Percentiles rank a stretch among this genome's conserved stretches.
These are phyloP conservation scores for Ammodytes marinus DNA, from an alignment of 2,113 vertebrate genomes.

Conservation along the genomic window DNA sequence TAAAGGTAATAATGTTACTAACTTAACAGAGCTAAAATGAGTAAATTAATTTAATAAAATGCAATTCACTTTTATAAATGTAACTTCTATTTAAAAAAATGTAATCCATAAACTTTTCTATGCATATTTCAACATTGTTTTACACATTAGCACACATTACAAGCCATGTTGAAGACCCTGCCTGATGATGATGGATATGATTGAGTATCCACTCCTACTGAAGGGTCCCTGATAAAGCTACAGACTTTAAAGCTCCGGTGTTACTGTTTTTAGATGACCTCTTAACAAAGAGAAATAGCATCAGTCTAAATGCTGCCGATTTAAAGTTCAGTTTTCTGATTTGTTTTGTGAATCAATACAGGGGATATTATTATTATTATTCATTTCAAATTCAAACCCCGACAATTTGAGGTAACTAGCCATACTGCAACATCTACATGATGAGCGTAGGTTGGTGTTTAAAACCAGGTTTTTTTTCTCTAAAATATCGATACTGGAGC, in stretches of 20 bases:
- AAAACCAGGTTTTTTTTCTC: no score
- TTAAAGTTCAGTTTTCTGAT: no score
- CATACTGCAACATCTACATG: no score
- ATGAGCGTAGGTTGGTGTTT: no score
- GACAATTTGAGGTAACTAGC: no score
- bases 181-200: no score
- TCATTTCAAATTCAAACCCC: no score
- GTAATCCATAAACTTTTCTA: neutral
- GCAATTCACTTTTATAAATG: neutral
- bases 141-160: neutral
- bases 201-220: neutral
- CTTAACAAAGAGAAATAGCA: neutral
- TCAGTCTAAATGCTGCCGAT: no score
- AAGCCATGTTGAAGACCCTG: neutral
- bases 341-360: no score
- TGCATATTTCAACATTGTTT: neutral
- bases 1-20: neutral
- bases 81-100: neutral
- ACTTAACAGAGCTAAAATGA: neutral
- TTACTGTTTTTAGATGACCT: neutral
- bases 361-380: no score
- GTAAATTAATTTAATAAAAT: slow-evolving; percentile 2
- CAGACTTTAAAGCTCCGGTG: neutral
- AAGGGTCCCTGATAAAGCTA: slow-evolving; percentile 3
- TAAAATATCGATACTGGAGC: no score